Percentiles rank a stretch among this genome's conserved stretches.
These are phyloP conservation scores for Hydrochoerus hydrochaeris DNA, from an alignment of 2,113 vertebrate species.

Conservation along the genomic window DNA sequence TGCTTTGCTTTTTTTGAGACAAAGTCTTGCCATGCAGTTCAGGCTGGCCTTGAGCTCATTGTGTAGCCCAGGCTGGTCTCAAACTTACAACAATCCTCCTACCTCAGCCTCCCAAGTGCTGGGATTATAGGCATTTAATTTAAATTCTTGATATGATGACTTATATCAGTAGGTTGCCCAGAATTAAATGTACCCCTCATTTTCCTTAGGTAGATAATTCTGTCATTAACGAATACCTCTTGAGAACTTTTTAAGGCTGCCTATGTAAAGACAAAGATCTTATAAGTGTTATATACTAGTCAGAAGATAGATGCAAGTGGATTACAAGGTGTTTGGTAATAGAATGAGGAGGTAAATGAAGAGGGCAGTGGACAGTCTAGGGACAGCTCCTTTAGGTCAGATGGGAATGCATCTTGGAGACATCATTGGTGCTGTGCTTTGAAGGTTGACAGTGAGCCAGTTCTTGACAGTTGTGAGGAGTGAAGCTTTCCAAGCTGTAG, in stretches of 20 bases:
- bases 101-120: too few species aligned
- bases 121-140: neutral
- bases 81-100: too few species aligned
- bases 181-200: neutral
- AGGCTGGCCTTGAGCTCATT: too few species aligned
- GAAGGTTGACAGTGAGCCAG: neutral
- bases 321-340: neutral
- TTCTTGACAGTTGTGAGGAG: neutral
- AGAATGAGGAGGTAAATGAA: neutral
- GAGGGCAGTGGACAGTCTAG: neutral
- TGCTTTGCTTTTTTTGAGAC: too few species aligned
- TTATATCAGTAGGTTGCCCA: neutral
- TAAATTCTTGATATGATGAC: neutral
- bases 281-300: neutral
- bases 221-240: neutral
- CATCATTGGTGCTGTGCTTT: neutral
- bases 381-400: neutral
- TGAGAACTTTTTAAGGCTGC: neutral
- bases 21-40: too few species aligned
- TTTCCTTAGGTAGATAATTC: neutral
- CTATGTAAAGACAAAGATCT: neutral
- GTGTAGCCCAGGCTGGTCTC: too few species aligned
- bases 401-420: rapidly evolving
- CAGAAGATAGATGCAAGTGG: neutral
- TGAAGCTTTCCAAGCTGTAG: neutral